These are phyloP conservation scores for Lordiphosa clarofinis DNA, from an alignment of 1,140 invertebrate species.

Conservation along the genomic window DNA sequence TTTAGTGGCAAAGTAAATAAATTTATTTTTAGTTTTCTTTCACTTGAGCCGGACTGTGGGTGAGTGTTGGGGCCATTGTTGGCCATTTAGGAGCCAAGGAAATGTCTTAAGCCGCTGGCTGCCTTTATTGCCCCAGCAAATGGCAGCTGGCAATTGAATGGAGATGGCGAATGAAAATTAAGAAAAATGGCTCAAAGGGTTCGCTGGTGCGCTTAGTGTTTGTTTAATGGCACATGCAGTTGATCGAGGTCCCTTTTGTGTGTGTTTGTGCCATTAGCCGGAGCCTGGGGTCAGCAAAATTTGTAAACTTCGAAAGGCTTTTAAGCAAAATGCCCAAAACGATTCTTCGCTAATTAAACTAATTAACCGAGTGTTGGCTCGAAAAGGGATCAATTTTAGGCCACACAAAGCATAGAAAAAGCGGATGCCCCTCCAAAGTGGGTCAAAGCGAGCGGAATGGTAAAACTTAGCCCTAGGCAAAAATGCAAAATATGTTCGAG, in stretches of 20 bases:
- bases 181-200: slow-evolving; percentile 70
- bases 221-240: slow-evolving; percentile 72
- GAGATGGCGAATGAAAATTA: slow-evolving; percentile 48
- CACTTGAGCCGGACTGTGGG: slow-evolving; percentile 9
- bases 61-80: slow-evolving; percentile 1
- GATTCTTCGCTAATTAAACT: slow-evolving; percentile 55
- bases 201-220: slow-evolving; percentile 49
- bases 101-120: slow-evolving; percentile 66
- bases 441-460: slow-evolving; percentile 44
- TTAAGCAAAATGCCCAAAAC: slow-evolving; percentile 32
- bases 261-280: slow-evolving; percentile 62
- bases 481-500: slow-evolving; percentile 41
- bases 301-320: slow-evolving; percentile 54
- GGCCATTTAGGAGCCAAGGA: slow-evolving; percentile 41
- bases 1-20: slow-evolving; percentile 77
- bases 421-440: slow-evolving; percentile 40
- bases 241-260: slow-evolving; percentile 57
- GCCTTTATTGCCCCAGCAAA: slow-evolving; percentile 63
- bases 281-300: slow-evolving; percentile 38
- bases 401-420: slow-evolving; percentile 42
- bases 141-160: slow-evolving; percentile 31
- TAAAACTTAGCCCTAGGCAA: slow-evolving; percentile 13
- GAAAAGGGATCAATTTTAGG: slow-evolving; percentile 14
- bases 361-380: slow-evolving; percentile 53
- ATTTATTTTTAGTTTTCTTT: slow-evolving; percentile 67